A percentile compares a stretch with the other conserved stretches of the same genome.
These are phyloP conservation scores for sheep (Ovis aries) DNA, from an alignment of 2,113 vertebrate species.

Conservation along the genomic window ARS-UI_Ramb_v3.0 NC_056074.1:1241501-1242000, in stretches of 20 bases:
- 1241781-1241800: background rate
- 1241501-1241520: background rate
- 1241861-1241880: background rate
- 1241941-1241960: background rate
- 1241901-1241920: background rate
- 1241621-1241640: constrained; percentile 6
- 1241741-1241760: background rate
- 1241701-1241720: background rate
- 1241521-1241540: background rate
- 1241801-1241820: background rate
- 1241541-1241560: background rate
- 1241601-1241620: background rate
- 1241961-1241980: background rate
- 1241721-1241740: constrained; percentile 24
- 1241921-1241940: background rate
- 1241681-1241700: background rate
- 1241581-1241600: background rate
- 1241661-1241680: constrained; percentile 20
- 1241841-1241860: background rate
- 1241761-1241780: background rate
- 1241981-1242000: background rate
- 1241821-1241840: background rate
- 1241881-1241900: background rate
- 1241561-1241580: background rate
- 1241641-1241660: background rate